Evolutionary conservation across 2,888 invertebrate species (phyloP).

Genomic region (Cacoxenus indagator): DNA sequence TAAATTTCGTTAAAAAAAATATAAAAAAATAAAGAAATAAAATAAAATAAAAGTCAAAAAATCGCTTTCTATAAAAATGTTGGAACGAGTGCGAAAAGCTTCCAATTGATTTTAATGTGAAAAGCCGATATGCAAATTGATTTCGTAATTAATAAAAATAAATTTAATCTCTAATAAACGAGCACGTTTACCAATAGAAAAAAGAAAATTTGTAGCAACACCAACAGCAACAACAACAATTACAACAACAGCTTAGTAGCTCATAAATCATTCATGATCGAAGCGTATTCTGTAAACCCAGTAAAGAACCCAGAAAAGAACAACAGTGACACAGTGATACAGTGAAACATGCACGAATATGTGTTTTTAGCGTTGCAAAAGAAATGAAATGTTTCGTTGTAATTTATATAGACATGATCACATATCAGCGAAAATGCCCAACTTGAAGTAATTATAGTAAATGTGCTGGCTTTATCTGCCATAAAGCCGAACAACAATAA

Average conservation of each 20-base stretch:
- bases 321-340: background rate
- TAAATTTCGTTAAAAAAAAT: no score
- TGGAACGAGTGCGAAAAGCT: conserved; percentile 1
- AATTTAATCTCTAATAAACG: conserved; percentile 9
- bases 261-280: background rate
- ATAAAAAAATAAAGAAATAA: no score
- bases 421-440: conserved; percentile 6
- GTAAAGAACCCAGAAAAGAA: background rate
- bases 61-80: background rate
- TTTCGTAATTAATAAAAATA: conserved; percentile 5
- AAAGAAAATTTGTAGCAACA: background rate
- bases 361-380: background rate
- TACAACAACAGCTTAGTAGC: background rate
- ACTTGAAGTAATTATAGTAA: conserved; percentile 11
- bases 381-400: conserved; percentile 8
- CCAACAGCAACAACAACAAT: background rate
- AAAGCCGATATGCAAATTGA: conserved; percentile 14
- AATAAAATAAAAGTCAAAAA: no score
- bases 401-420: conserved; percentile 11
- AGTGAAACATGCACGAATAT: background rate
- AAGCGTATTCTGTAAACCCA: background rate
- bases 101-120: conserved; percentile 3
- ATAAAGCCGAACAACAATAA: background rate
- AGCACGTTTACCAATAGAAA: conserved; percentile 1
- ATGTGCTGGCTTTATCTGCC: conserved; percentile 2